Conservation (phyloP, 92 coral and sea anemone species). For the Ricordea florida region DNA sequence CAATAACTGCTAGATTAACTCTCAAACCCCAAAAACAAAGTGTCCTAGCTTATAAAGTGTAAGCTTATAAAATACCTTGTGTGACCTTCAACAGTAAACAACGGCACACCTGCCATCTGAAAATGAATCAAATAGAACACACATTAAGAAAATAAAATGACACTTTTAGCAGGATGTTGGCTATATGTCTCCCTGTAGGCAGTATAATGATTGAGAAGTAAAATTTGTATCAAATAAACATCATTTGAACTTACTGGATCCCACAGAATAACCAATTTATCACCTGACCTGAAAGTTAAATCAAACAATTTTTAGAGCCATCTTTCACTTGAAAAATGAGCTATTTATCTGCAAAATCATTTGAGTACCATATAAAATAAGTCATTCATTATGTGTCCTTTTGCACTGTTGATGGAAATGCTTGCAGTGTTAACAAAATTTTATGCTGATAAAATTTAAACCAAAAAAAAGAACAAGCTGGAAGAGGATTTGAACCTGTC, state of each 20-base stretch:
- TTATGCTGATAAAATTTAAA: no score
- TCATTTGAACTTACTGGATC: conserved; percentile 99
- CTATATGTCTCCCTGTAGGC: no score
- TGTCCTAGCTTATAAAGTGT: neutral
- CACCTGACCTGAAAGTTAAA: conserved; percentile 84
- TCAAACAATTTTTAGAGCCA: no score
- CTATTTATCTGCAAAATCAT: no score
- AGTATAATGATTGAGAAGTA: neutral
- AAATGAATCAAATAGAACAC: neutral
- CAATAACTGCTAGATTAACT: neutral
- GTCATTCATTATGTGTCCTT: no score
- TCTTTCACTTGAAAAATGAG: no score
- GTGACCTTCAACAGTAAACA: conserved; percentile 81
- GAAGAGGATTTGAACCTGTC: no score
- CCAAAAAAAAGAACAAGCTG: no score
- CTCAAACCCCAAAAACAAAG: neutral
- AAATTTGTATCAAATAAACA: neutral
- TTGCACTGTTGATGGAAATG: no score
- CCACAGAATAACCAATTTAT: conserved; percentile 94
- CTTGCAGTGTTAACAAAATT: no score
- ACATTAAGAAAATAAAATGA: neutral
- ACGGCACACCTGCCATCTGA: conserved; percentile 69
- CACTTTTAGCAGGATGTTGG: no score
- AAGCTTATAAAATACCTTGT: conserved; percentile 54
- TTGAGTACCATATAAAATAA: no score